Conservation (phyloP, 2,888 invertebrate species). For the Ganaspis brasiliensis region DNA sequence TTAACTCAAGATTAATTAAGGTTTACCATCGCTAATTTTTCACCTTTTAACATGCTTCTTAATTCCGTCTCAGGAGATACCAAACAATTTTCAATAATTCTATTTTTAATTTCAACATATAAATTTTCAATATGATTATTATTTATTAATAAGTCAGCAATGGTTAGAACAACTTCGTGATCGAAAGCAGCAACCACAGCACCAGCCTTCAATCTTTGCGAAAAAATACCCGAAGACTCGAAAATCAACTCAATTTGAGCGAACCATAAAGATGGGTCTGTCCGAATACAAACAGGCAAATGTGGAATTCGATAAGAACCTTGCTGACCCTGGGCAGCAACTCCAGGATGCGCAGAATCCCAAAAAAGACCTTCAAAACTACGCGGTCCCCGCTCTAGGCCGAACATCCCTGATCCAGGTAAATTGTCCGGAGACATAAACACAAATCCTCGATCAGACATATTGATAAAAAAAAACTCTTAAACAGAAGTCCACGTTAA, state of each 20-base stretch:
- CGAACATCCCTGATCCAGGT: neutral
- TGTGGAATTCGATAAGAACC: neutral
- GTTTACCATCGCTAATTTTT: conserved; percentile 32
- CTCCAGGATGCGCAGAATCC: neutral
- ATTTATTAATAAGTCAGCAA: neutral
- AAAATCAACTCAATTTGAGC: neutral
- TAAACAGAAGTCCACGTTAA: too few species aligned
- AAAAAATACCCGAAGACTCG: neutral
- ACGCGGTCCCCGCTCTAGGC: neutral
- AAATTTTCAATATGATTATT: neutral
- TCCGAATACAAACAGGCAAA: neutral
- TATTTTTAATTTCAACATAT: neutral
- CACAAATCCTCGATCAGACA: neutral
- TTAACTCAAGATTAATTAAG: conserved; percentile 35
- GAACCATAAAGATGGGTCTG: too few species aligned
- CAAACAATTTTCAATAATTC: neutral
- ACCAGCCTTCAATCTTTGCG: neutral
- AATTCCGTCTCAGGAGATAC: neutral
- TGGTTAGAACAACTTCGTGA: neutral
- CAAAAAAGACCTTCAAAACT: neutral
- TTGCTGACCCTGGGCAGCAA: neutral
- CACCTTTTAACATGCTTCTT: conserved; percentile 15
- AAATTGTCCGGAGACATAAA: neutral
- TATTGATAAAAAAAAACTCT: too few species aligned
- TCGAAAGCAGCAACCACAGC: neutral